Conservation (phyloP, 2,888 invertebrate species). For the Drosophila nr. fundita region DNA sequence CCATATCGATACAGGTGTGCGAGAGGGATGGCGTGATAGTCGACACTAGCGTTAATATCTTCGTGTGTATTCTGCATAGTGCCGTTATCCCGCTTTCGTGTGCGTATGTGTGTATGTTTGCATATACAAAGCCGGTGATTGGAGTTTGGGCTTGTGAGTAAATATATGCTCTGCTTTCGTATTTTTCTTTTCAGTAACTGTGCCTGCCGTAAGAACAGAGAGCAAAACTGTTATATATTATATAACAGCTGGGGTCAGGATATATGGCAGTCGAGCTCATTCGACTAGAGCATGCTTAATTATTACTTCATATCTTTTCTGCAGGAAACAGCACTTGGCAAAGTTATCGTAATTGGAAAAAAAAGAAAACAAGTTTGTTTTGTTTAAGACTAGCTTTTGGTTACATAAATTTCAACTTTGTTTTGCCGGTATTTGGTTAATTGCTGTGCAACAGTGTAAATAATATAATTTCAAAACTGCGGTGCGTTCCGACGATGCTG, state of each 20-base stretch:
- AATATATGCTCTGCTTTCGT: neutral
- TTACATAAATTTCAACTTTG: neutral
- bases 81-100: neutral
- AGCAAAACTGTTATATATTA: neutral
- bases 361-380: neutral
- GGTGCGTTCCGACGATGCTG: constrained; percentile 34
- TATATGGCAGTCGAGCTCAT: neutral
- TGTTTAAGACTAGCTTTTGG: neutral
- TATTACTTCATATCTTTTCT: neutral
- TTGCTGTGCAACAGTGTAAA: neutral
- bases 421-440: neutral
- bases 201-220: neutral
- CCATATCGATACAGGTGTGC: neutral
- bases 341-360: neutral
- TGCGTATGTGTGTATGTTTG: neutral
- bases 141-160: too few relatives aligned
- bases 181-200: neutral
- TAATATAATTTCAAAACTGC: neutral
- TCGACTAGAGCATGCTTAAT: neutral
- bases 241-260: neutral
- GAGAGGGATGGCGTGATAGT: neutral
- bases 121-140: too few relatives aligned
- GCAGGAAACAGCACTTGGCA: neutral
- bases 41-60: neutral
- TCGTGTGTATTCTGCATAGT: neutral